These are phyloP conservation scores for Trematocara variabile DNA, from an alignment of 2,113 vertebrate species.

Conservation along the genomic window DNA sequence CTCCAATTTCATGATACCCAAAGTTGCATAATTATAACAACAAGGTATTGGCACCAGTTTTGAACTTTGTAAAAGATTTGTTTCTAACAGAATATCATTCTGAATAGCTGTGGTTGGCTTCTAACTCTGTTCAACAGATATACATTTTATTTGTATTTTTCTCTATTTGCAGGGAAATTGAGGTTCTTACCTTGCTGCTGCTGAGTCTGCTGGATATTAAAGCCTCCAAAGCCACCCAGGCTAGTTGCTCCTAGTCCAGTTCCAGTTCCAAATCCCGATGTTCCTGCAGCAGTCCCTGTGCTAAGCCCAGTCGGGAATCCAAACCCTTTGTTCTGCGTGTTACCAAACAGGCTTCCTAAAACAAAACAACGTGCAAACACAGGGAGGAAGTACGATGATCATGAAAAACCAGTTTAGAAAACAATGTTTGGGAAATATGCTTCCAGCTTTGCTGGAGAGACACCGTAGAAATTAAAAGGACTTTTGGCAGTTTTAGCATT, in stretches of 20 bases:
- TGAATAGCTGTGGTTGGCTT: background rate
- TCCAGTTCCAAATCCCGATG: slow-evolving; percentile 76
- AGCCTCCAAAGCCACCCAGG: slow-evolving; percentile 84
- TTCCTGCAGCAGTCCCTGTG: slow-evolving; percentile 69
- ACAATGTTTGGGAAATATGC: background rate
- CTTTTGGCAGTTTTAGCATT: background rate
- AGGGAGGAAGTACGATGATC: background rate
- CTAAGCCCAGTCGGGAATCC: slow-evolving; percentile 89
- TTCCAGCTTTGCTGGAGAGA: background rate
- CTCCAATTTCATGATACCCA: background rate
- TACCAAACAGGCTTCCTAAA: slow-evolving; percentile 83
- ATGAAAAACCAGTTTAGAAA: background rate
- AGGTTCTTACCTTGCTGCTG: slow-evolving; percentile 67
- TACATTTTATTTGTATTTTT: background rate
- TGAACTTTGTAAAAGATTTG: background rate
- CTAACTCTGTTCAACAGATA: background rate
- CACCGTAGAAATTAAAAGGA: background rate
- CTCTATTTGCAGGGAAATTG: background rate
- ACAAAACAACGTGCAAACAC: background rate
- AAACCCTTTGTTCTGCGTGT: slow-evolving; percentile 92
- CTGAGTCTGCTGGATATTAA: slow-evolving; percentile 82
- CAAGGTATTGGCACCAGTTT: background rate
- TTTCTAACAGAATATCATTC: background rate
- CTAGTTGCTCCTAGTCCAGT: slow-evolving; percentile 76
- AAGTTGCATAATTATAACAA: background rate